Base-by-base conservation (phyloP, 2,797 vertebrate genomes). In the Lerista edwardsae region DNA sequence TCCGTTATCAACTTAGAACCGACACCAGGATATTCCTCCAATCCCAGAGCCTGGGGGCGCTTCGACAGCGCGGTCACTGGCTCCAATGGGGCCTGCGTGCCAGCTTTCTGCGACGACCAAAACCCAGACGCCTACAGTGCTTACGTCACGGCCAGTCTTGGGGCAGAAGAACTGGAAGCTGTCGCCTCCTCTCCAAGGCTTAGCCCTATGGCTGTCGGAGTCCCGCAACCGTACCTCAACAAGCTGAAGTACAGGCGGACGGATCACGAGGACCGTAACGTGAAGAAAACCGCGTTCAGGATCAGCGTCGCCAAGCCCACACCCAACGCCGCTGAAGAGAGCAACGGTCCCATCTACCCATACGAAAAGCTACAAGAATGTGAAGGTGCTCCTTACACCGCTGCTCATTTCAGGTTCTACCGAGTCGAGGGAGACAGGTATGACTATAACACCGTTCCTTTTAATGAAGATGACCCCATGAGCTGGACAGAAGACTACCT, bases 401-500 rank as follows among this genome's bases (percentile, higher is more conserved):
- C 98, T 0, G 95, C 97, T 80, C 98, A 99, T 90, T 99, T 99
- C 89, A 97, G 98, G 61, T 99, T 99, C 93, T 98, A 98, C 78
- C 97, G 98, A 94, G 97, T 98, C 10, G 99, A 99, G 92, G 98
- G 98, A 61, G 97, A 99, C 88, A 94, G 93, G 9, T 99, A 99
- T 0, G 98, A 99, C 91, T 99, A 97, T 83, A 99, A 99, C 93
- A 99, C 98, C 0, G 98, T 99, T 72, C 97, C 97, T 1, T 99
- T 99, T 93, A 98, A 98, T 3, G 99, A 99, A 90, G 97, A 99
- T 0, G 98, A 99, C 87, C 98, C 98, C 39, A 97, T 98, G 97
- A 99, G 98, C 92, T 99, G 98, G 99, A 99, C 98, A 0, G 97
- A 98, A 64, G 98, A 99, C 94, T 99, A 99, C 90, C 94, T 99